phyloP scores from a whole-genome alignment of 1,140 invertebrate species.

The Atta cephalotes region DNA sequence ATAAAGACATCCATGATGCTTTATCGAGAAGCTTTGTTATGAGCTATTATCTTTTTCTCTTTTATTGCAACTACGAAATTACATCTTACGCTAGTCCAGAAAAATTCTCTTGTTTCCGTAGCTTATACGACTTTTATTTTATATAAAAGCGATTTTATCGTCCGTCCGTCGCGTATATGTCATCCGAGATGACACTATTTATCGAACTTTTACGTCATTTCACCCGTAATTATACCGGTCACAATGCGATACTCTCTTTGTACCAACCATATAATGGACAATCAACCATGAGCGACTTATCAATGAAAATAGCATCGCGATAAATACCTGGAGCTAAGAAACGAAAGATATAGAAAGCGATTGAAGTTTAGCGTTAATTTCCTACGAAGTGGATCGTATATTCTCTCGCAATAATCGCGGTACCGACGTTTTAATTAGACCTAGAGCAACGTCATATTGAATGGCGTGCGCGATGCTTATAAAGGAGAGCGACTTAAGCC shows the following conservation, averaged over 20 bases:
- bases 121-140: conserved; percentile 29
- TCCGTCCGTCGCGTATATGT: neutral
- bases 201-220: conserved; percentile 35
- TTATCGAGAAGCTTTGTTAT: conserved; percentile 71
- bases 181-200: conserved; percentile 10
- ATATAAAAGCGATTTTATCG: conserved; percentile 39
- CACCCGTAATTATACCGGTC: conserved; percentile 10
- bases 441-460: neutral
- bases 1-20: conserved; percentile 59
- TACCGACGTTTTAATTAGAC: conserved; percentile 5
- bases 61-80: conserved; percentile 38
- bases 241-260: neutral
- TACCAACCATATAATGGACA: neutral
- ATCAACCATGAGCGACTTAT: conserved; percentile 19
- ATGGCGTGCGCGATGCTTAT: neutral
- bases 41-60: conserved; percentile 60
- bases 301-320: conserved; percentile 8
- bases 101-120: conserved; percentile 6
- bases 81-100: conserved; percentile 15
- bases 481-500: neutral
- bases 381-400: neutral
- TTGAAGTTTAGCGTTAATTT: conserved; percentile 1
- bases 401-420: neutral
- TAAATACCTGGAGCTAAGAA: neutral
- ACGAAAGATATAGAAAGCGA: neutral